phyloP scores from a whole-genome alignment of 2,113 vertebrate genomes.

The chimpanzee (Pan troglodytes) region NHGRI_mPanTro3-v2.1_pri NC_072410.2:117112001-117112500 shows the following conservation, averaged over 20 bases:
- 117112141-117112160: rapidly evolving
- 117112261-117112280: neutral
- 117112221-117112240: neutral
- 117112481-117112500: neutral
- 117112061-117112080: neutral
- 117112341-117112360: neutral
- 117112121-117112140: neutral
- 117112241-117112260: neutral
- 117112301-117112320: neutral
- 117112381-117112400: neutral
- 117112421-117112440: rapidly evolving
- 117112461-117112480: rapidly evolving
- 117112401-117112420: neutral
- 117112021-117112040: neutral
- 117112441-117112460: too few relatives aligned
- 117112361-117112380: neutral
- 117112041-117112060: rapidly evolving
- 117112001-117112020: neutral
- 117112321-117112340: neutral
- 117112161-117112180: neutral
- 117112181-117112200: neutral
- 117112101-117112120: neutral
- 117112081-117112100: neutral
- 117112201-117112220: neutral
- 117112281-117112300: neutral